Evolutionary conservation across 2,888 invertebrate genomes (phyloP).

Genomic region (Drosophila mimetica): DNA sequence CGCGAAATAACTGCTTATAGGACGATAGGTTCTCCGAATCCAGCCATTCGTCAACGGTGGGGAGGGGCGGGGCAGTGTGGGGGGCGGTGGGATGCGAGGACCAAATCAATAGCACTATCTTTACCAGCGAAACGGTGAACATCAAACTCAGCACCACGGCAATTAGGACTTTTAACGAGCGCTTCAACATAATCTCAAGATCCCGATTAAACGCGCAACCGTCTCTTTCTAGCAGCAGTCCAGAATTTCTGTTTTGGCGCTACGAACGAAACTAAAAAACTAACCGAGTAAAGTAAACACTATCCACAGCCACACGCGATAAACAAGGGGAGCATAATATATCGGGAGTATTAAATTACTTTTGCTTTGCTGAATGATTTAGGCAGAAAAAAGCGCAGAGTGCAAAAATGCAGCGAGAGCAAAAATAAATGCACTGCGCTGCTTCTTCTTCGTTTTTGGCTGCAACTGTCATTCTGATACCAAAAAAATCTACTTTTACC

Average conservation of each 20-base stretch:
- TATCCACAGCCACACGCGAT: conserved; percentile 28
- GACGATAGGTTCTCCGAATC: conserved; percentile 89
- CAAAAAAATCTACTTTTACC: not conserved
- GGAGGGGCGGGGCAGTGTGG: conserved; percentile 83
- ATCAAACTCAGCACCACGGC: conserved; percentile 85
- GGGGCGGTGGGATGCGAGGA: conserved; percentile 82
- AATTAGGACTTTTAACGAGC: conserved; percentile 84
- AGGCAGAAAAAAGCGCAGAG: conserved; percentile 16
- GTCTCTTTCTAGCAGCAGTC: conserved; percentile 26
- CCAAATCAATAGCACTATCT: conserved; percentile 85
- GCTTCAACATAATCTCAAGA: conserved; percentile 80
- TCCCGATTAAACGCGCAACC: conserved; percentile 20
- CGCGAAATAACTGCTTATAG: conserved; percentile 89
- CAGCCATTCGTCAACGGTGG: conserved; percentile 90
- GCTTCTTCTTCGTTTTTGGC: conserved; percentile 14
- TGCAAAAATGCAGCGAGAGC: conserved; percentile 37
- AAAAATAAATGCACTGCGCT: conserved; percentile 28
- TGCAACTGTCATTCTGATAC: conserved; percentile 11
- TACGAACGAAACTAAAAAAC: conserved; percentile 15
- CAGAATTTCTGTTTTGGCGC: conserved; percentile 11
- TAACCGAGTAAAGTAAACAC: conserved; percentile 2
- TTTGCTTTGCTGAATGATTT: not conserved
- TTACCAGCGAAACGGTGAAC: conserved; percentile 85
- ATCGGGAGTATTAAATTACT: not conserved
- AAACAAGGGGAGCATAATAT: conserved; percentile 9